Evolutionary conservation across 1,140 invertebrate species (phyloP).

Genomic region (Lysiphlebus fabarum): DNA sequence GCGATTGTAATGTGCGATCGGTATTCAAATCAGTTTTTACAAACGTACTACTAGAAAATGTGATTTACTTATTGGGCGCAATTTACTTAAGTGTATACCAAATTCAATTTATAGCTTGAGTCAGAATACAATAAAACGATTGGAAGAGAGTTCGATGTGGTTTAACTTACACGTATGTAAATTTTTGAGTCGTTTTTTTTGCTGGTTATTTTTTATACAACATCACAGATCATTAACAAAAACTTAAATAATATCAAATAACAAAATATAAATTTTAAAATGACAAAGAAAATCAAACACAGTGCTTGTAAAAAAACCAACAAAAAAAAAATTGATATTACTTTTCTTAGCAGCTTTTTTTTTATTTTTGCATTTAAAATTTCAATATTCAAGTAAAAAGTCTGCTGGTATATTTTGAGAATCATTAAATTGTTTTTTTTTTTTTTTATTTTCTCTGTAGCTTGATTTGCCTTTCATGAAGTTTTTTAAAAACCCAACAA

Average conservation of each 20-base stretch:
- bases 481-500: slow-evolving; percentile 37
- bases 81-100: slow-evolving; percentile 55
- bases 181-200: too few relatives aligned
- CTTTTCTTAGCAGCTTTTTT: background rate
- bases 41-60: slow-evolving; percentile 24
- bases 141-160: slow-evolving; percentile 1
- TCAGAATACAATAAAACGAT: slow-evolving; percentile 28
- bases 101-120: slow-evolving; percentile 42
- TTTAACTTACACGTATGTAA: slow-evolving; percentile 21
- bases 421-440: slow-evolving; percentile 32
- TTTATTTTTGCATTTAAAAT: slow-evolving; percentile 36
- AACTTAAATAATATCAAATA: too few relatives aligned
- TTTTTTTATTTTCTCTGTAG: slow-evolving; percentile 33
- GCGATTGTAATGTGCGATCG: slow-evolving; percentile 24
- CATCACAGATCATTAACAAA: too few relatives aligned
- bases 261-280: too few relatives aligned
- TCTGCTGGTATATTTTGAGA: slow-evolving; percentile 39
- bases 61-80: slow-evolving; percentile 50
- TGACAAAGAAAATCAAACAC: too few relatives aligned
- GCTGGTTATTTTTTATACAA: too few relatives aligned
- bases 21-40: slow-evolving; percentile 51
- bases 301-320: too few relatives aligned
- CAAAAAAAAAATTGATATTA: too few relatives aligned
- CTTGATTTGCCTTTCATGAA: slow-evolving; percentile 56
- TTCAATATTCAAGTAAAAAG: slow-evolving; percentile 54